Base-by-base conservation (phyloP, 2,797 vertebrate species). In the Harpagifer antarcticus region DNA sequence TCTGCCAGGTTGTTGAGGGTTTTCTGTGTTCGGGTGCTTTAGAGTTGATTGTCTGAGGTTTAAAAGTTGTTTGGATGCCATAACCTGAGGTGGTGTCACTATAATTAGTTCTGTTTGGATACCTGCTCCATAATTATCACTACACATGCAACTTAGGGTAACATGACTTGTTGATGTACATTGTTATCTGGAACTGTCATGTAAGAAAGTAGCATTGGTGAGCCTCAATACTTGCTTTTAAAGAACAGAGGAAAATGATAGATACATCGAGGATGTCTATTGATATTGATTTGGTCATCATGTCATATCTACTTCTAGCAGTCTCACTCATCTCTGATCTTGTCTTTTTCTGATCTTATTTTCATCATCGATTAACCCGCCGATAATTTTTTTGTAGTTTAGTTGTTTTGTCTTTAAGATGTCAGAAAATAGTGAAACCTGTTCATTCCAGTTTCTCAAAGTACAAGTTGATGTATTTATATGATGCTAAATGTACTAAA, bases 1-100 rank as follows among this genome's bases (percentile, higher is more conserved):
- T 33, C 74, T 77, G 80, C 62, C 47, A 76, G 57, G 61, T 71
- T 69, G 57, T n/a, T 58, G 48, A 68, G 62, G 23, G 40, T 73
- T 45, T 60, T 27, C 17, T 65, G 44, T 66, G n/a, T 15, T 8
- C 54, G 17, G 48, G 5, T 1, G 14, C 47, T 52, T 54, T 47
- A 14, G 9, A 50, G 47, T 23, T 45, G 14, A 68, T 59, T 73
- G 54, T 8, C 62, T 69, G 40, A 60, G n/a, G 43, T 52, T 53
- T 68, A 17, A 40, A 64, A 77, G 40, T 59, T 64, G 49, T 57
- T 75, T 19, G 50, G 58, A 73, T 70, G 19, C 13, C 73, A 64
- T 54, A 10, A 61, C 47, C 48, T 53, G 53, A 69, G n/a, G 37
- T 69, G 16, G 31, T 72, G 49, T 71, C 44, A 14, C 27, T 44